Base-by-base conservation (phyloP, 2,888 invertebrate species). In the Trissolcus japonicus region DNA sequence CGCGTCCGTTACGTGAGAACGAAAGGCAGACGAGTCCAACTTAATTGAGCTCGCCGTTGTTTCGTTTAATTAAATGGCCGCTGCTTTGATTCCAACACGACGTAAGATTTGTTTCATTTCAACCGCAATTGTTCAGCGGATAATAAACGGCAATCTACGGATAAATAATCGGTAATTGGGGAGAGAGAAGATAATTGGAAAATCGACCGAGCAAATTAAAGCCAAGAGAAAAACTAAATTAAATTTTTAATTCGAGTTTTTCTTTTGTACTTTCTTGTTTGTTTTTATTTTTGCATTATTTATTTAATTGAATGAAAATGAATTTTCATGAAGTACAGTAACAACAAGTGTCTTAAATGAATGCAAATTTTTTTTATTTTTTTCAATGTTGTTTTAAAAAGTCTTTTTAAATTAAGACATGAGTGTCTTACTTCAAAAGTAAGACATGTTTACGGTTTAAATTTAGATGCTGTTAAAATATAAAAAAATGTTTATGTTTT, bases 1-100 rank as follows among this genome's bases (percentile, higher is more conserved):
- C 75, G 75, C 69, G 60, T 63, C 35, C 29, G 60, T 75, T 75
- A 75, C 75, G 69, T 75, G 75, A 75, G 75, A 75, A 75, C 59
- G 67, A 69, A 60, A 62, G 60, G 75, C 65, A 63, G 69, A 75
- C 69, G 60, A 60, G 59, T 48, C 69, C 21, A 54, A 21, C 51
- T 68, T 53, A 62, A 62, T 62, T 46, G 46, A 62, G 29, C 25
- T n/a, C 40, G 17, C 50, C 57, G 59, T 57, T 50, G 29, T 13
- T 53, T 57, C 41, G 25, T 57, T 40, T 61, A 61, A 61, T 68
- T 68, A 43, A 66, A 56, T 48, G 56, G 43, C 41, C 59, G 48
- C 25, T 54, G 14, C 48, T 53, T 62, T 43, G 29, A 40, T 17
- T 29, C 35, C 17, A 43, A 9, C 56, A 50, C 11, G 16, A 17